Evolutionary conservation across 2,797 vertebrate genomes (phyloP), one percentile per base, ranked within the genome.

Genomic region (Notoglanidium macrostoma): DNA sequence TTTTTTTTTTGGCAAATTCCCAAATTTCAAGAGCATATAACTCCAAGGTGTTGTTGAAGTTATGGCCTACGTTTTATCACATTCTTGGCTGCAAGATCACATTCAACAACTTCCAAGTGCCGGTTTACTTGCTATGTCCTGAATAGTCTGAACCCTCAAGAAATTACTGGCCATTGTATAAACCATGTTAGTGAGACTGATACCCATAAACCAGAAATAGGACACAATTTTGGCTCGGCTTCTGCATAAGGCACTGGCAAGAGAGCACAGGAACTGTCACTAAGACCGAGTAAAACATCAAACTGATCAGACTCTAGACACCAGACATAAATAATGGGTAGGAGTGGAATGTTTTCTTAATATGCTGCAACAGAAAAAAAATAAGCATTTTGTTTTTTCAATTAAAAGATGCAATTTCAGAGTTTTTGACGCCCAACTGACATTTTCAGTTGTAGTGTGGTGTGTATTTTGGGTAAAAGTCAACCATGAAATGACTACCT

Each of bases 301-400:
- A 51, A 87, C 85, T 88, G 86, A 91, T 91, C 92, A 93, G 90
- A 93, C 92, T 92, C 92, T 89, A 83, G 91, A 91, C 89, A 86
- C 3, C n/a, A 65, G 46, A 44, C 68, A 80, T 61, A 61, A 61
- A 26, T 59, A 32, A 73, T 32, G 26, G 7, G 9, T 63, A 61
- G 8, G 4, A 63, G n/a, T 32, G 40, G n/a, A 63, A 73, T 76
- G 59, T 57, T 81, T 46, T 5, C 12, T 54, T 81, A 46, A 63
- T 44, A 46, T 46, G 23, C 57, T 17, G 2, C 12, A 15, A 6
- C 1, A 57, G 3, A 57, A 51, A 59, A 46, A 3, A 14, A 46
- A 15, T 9, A 80, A 44, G 40, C 1, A 0, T 44, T 57, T 57
- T 74, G 19, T 5, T 11, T 11, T 10, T 11, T 7, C 15, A 78